phyloP scores from a whole-genome alignment of 1,140 invertebrate species.

The Conus betulinus region DNA sequence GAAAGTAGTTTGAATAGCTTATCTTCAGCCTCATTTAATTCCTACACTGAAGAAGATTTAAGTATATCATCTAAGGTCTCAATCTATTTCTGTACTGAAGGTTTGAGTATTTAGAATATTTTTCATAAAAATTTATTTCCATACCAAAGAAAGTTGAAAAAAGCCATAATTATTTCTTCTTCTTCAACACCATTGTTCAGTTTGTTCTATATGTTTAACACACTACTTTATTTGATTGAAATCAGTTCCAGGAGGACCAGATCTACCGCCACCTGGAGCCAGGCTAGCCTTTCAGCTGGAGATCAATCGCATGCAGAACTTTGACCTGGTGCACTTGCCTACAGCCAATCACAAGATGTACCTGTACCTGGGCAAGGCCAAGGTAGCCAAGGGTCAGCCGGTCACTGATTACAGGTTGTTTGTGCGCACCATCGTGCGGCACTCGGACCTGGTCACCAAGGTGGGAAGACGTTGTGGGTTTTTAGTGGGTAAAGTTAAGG shows the following conservation, averaged over 20 bases:
- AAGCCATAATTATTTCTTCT: too few species aligned
- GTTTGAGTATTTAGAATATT: too few species aligned
- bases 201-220: too few species aligned
- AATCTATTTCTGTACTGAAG: too few species aligned
- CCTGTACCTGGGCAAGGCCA: conserved; percentile 95
- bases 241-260: conserved; percentile 89
- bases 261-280: conserved; percentile 98
- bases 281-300: conserved; percentile 97
- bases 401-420: conserved; percentile 98
- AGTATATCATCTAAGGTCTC: too few species aligned
- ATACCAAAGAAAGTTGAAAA: too few species aligned
- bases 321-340: conserved; percentile 91
- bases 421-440: conserved; percentile 96
- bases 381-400: conserved; percentile 93
- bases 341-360: conserved; percentile 99
- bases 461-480: conserved; percentile 41
- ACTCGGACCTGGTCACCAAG: conserved; percentile 98
- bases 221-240: background rate
- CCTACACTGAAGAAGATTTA: too few species aligned
- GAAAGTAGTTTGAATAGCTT: too few species aligned
- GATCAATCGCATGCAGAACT: conserved; percentile 95
- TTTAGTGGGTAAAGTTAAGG: too few species aligned
- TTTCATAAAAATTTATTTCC: too few species aligned
- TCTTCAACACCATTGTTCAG: too few species aligned
- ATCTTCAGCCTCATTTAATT: too few species aligned